Base-by-base conservation (phyloP, 2,797 vertebrate species). In the Gouania willdenowi region DNA sequence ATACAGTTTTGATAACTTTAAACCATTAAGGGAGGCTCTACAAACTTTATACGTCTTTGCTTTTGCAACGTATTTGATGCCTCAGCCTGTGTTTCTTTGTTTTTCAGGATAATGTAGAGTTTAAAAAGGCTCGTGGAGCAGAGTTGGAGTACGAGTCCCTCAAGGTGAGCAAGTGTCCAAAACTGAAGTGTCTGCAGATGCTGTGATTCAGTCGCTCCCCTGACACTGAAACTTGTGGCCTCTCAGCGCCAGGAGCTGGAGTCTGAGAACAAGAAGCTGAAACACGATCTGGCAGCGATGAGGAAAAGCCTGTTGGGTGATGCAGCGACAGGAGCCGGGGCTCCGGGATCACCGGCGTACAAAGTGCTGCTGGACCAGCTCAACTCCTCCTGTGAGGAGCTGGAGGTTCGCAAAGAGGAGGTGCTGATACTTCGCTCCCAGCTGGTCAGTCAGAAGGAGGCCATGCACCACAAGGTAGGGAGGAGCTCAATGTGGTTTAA, bases 131-230 rank as follows among this genome's bases (percentile, higher is more conserved):
- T 26, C 92, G 95, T 59, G 90, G 96, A 13, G 94, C 93, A 5
- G 96, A 98, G 63, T 72, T 99, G 80, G 96, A 99, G 67, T 99
- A 99, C 8, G 96, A 99, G 55, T 99, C 96, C 0, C 93, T 99
- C 34, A 99, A 99, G 92, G 96, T 98, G 88, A 62, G 28, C 14
- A 10, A 15, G 5, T 3, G 3, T 9, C 28, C n/a, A 9, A 6
- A 7, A 4, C 4, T 8, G 6, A 22, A 4, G 11, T n/a, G n/a
- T n/a, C n/a, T n/a, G n/a, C n/a, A n/a, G n/a, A n/a, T n/a, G n/a
- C n/a, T 15, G 0, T 23, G 2, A 32, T 10, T 19, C n/a, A 10
- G 2, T 20, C 10, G 53, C 20, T n/a, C 10, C 12, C 5, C 5
- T 5, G 6, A 26, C 18, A 6, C 6, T 37, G 4, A 39, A 19